Base-by-base conservation (phyloP, 1,140 invertebrate species). In the Oncopodura yosiiana region DNA sequence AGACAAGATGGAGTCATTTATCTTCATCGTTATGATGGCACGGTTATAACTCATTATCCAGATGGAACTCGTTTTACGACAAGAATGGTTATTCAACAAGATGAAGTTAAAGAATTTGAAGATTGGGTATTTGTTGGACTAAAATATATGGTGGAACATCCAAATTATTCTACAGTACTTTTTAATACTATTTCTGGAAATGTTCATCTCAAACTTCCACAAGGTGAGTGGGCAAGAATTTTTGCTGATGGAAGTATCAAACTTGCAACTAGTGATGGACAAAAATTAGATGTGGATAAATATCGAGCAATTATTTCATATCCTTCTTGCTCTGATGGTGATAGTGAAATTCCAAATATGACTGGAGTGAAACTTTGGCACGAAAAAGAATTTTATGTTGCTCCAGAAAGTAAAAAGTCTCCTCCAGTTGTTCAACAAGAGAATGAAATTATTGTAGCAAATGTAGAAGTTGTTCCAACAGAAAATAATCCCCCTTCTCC, bases 1-100 rank as follows among this genome's bases (percentile, higher is more conserved):
- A n/a, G 57, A 14, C 57, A 59, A 24, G 57, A 59, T 41, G 57
- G 57, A n/a, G 51, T 53, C n/a, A 48, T 59, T 50, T 50, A 42
- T 23, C 30, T 59, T 11, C 52, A 59, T 19, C 27, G 57, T 5
- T 36, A 49, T 26, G 57, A 59, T 45, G 57, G 57, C 16, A 53
- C 34, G 26, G 45, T n/a, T 16, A 42, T 49, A 19, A 44, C 37
- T 45, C 57, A 59, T 26, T 59, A 54, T 32, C 57, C 57, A 16
- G 57, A 59, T 39, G 57, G 57, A 1, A 59, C 57, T 26, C 29
- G 57, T 4, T 59, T 59, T 32, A 59, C 57, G 8, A 59, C 57
- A 19, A 39, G 48, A 18, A 46, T 54, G 51, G 30, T 59, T n/a
- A 36, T 52, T 8, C 6, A 29, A 5, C 12, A 9, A 45, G 8